phyloP scores from a whole-genome alignment of 2,888 invertebrate genomes.

The Magallana nippona region DNA sequence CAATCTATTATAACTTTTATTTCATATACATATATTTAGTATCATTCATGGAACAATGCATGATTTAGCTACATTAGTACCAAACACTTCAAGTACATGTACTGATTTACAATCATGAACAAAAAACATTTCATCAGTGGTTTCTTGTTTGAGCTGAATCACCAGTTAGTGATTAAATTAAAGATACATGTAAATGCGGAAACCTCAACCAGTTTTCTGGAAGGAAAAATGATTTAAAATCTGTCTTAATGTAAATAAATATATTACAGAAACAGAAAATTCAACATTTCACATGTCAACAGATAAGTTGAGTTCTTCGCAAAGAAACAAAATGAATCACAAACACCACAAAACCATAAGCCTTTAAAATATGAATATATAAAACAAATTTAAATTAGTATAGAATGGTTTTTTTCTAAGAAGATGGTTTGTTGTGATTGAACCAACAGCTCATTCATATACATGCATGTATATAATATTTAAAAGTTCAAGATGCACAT shows the following conservation, averaged over 20 bases:
- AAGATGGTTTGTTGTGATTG: no score
- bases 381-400: neutral
- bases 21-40: slow-evolving; percentile 1
- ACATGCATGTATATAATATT: neutral
- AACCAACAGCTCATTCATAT: neutral
- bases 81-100: no score
- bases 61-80: no score
- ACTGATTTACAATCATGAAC: no score
- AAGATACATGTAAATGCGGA: neutral
- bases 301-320: no score
- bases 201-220: slow-evolving; percentile 26
- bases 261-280: neutral
- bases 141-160: no score
- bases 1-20: neutral
- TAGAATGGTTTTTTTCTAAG: no score
- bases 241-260: neutral
- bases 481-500: neutral
- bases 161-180: neutral
- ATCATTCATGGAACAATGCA: neutral
- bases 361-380: neutral
- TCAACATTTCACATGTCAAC: no score
- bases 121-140: no score
- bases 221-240: neutral
- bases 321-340: neutral
- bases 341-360: neutral